These are phyloP conservation scores for Xenopus borealis DNA, from an alignment of 2,113 vertebrate species.

Conservation along the genomic window DNA sequence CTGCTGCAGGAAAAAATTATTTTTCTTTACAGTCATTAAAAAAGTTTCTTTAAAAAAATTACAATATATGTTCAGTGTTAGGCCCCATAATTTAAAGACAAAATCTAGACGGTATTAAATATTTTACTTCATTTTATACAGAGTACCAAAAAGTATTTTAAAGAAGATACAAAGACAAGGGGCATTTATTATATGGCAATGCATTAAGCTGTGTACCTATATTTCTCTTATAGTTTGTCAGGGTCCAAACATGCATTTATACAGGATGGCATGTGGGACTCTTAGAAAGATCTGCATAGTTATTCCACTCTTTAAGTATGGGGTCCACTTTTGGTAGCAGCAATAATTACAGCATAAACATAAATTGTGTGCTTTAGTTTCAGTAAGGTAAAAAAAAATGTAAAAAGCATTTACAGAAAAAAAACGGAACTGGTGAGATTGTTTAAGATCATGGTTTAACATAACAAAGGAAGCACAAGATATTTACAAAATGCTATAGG, in stretches of 20 bases:
- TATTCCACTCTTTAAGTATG: not conserved
- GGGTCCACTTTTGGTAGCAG: no score
- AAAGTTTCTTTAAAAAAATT: slow-evolving; percentile 73
- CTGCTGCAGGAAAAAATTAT: slow-evolving; percentile 91
- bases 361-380: no score
- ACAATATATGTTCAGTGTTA: slow-evolving; percentile 68
- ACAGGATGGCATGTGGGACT: not conserved
- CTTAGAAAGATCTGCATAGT: slow-evolving; percentile 11
- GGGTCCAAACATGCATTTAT: slow-evolving; percentile 47
- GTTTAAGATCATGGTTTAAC: no score
- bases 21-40: slow-evolving; percentile 77
- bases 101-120: slow-evolving; percentile 68
- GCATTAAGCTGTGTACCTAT: slow-evolving; percentile 59
- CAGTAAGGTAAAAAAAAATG: no score
- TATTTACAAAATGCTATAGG: slow-evolving; percentile 6
- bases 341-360: no score
- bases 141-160: slow-evolving; percentile 70
- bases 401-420: not conserved
- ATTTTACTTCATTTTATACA: slow-evolving; percentile 65
- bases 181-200: slow-evolving; percentile 49
- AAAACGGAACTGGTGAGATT: not conserved
- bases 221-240: slow-evolving; percentile 29
- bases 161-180: slow-evolving; percentile 55
- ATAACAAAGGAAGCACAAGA: not conserved
- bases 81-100: slow-evolving; percentile 77